These are phyloP conservation scores for Lycaena phlaeas DNA, from an alignment of 2,888 invertebrate species.

Conservation along the genomic window DNA sequence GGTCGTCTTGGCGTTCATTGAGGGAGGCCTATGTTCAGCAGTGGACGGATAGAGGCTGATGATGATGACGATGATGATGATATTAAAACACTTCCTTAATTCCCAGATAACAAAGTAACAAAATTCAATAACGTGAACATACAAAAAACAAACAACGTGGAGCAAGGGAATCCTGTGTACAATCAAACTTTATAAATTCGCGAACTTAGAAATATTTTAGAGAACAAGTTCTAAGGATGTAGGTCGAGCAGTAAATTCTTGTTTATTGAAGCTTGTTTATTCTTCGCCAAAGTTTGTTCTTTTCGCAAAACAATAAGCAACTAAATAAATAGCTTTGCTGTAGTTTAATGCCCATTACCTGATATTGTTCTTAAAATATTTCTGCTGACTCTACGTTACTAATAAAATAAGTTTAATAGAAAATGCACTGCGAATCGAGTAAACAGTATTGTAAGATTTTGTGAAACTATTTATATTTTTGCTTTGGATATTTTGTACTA, in stretches of 20 bases:
- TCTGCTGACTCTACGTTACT: neutral
- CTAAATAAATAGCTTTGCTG: constrained; percentile 13
- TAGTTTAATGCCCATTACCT: constrained; percentile 16
- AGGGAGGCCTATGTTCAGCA: too few species aligned
- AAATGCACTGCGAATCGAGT: neutral
- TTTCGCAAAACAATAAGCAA: constrained; percentile 16
- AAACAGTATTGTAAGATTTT: constrained; percentile 1
- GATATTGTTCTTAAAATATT: constrained; percentile 14
- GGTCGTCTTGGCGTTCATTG: too few species aligned
- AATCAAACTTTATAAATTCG: constrained; percentile 8
- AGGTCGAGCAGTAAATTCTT: constrained; percentile 12
- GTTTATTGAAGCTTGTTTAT: constrained; percentile 10
- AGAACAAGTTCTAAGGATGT: constrained; percentile 8
- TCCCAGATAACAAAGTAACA: too few species aligned
- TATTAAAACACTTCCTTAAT: too few species aligned
- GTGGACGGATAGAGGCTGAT: too few species aligned
- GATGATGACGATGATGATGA: too few species aligned
- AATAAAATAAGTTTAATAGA: neutral
- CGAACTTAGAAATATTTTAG: constrained; percentile 15
- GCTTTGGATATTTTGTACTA: too few species aligned
- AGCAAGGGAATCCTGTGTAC: constrained; percentile 4
- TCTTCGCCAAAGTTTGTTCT: constrained; percentile 10
- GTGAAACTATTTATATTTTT: neutral
- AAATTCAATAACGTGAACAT: constrained; percentile 1
- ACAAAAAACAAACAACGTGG: neutral